Evolutionary conservation across 2,888 invertebrate genomes (phyloP), one percentile per base, ranked within the genome.

Genomic region (Noctua janthe): DNA sequence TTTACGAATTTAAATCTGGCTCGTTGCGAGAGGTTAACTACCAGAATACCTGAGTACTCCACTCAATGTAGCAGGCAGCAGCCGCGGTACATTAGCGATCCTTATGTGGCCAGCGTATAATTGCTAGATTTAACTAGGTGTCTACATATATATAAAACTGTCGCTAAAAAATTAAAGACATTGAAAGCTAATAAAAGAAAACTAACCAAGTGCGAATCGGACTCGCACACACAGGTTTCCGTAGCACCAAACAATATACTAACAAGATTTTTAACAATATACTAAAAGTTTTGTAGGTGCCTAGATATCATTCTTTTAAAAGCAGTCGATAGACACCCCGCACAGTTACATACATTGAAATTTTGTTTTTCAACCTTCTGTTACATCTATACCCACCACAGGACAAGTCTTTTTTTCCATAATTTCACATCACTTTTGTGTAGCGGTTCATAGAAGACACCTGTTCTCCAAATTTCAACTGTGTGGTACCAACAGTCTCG

Each of bases 11-110:
- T 59, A 39, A 85, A 75, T 54, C 72, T 51, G 54, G n/a, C 64
- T 85, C 51, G 23, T 72, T n/a, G 49, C 39, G 62, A 72, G 74
- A 59, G 39, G 67, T 69, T 85, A 80, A 43, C 71, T 71, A 49
- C 67, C 62, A 70, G 39, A 74, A 75, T 72, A 85, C 64, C 35
- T 70, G 56, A 80, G 56, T 59, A 51, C 71, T 67, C 49, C 15
- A 67, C 54, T 85, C 71, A 54, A 29, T 49, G 51, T 47, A 80
- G 39, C 64, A 29, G 35, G 20, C 73, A 59, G 43, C 69, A 39
- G 35, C 69, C 3, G 17, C 64, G n/a, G 56, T 64, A 70, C 11
- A 64, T 59, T 29, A 59, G 66, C 35, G 43, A 62, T 69, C n/a
- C 35, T 71, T 59, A 67, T 69, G 3, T 15, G 43, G 0, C 15